Evolutionary conservation across 2,888 invertebrate species (phyloP).

Genomic region (Melinaea menophilus): DNA sequence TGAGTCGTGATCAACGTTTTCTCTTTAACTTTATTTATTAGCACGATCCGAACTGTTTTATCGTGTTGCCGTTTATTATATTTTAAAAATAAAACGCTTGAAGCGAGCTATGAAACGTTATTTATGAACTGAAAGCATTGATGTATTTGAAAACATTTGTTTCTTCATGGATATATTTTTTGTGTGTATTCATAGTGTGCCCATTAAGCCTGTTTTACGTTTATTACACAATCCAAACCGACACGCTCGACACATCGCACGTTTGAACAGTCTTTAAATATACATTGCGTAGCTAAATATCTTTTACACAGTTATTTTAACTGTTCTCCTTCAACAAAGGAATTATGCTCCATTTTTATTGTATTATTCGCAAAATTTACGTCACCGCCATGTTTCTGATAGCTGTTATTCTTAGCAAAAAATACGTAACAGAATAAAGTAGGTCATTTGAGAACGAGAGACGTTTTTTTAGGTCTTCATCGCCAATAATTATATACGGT

Average conservation of each 20-base stretch:
- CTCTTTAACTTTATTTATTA: conserved; percentile 27
- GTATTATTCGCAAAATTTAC: neutral
- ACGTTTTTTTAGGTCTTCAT: neutral
- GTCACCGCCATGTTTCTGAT: neutral
- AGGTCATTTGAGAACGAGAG: neutral
- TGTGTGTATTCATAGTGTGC: too few relatives aligned
- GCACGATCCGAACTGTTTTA: conserved; percentile 27
- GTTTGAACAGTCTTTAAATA: neutral
- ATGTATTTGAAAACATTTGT: too few relatives aligned
- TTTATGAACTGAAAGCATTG: too few relatives aligned
- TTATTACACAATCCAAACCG: too few relatives aligned
- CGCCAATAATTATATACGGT: neutral
- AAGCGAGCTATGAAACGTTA: too few relatives aligned
- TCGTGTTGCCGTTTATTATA: conserved; percentile 3
- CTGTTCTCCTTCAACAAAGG: conserved; percentile 16
- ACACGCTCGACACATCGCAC: neutral
- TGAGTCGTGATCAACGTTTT: conserved; percentile 46
- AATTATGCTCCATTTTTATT: neutral
- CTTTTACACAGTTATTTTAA: conserved; percentile 3
- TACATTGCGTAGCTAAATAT: neutral
- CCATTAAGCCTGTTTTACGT: too few relatives aligned
- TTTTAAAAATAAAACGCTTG: neutral
- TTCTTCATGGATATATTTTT: too few relatives aligned
- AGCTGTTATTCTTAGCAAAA: neutral
- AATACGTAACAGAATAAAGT: neutral